Percentiles rank a stretch among this genome's conserved stretches.
Evolutionary conservation across 2,113 vertebrate species (phyloP).

Genomic region (Mus pahari): DNA sequence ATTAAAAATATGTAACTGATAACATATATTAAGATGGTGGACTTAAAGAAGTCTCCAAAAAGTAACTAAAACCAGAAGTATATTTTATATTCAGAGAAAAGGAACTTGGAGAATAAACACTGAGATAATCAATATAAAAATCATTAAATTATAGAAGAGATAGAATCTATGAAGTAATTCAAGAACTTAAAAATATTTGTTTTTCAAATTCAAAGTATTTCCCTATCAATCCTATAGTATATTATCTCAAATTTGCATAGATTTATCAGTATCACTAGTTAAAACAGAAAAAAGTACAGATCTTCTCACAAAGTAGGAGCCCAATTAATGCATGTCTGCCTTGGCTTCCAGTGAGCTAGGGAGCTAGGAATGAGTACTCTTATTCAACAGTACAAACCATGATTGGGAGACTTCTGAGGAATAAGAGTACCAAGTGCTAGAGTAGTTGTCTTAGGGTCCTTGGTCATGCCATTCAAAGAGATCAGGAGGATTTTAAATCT

Average conservation of each 20-base stretch:
- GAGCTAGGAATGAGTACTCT: not conserved
- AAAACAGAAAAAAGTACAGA: not conserved
- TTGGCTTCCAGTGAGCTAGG: not conserved
- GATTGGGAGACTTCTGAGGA: not conserved
- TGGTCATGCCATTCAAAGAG: not conserved
- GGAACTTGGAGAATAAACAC: not conserved
- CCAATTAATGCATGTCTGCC: not conserved
- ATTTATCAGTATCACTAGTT: not conserved
- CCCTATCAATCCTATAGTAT: not conserved
- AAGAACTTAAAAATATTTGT: not conserved
- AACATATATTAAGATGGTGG: not conserved
- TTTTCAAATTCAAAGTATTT: not conserved
- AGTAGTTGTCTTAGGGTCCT: too few species aligned
- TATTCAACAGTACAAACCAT: not conserved
- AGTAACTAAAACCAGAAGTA: not conserved
- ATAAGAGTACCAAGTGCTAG: not conserved
- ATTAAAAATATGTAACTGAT: not conserved
- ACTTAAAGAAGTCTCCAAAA: not conserved
- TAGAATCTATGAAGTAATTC: not conserved
- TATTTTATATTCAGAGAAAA: not conserved
- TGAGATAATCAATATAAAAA: not conserved
- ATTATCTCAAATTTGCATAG: not conserved
- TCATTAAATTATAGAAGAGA: not conserved
- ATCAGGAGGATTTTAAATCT: not conserved
- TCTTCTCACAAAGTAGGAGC: not conserved